Evolutionary conservation across 2,113 vertebrate genomes (phyloP).

Genomic region (Reinhardtius hippoglossoides): DNA sequence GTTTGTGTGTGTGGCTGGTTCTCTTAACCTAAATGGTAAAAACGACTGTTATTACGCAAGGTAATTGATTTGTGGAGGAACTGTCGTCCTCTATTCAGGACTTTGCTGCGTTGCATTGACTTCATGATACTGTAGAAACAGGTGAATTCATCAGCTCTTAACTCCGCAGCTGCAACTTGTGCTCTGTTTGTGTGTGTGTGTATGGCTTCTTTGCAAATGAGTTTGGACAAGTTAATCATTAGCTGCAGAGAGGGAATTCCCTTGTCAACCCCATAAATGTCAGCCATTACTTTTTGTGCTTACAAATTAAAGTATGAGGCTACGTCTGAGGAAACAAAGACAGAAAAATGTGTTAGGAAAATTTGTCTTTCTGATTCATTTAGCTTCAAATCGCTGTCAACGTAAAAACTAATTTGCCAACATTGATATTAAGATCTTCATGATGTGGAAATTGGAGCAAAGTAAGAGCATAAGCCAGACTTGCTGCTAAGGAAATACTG

Average conservation of each 20-base stretch:
- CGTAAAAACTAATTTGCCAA: not conserved
- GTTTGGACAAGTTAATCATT: slow-evolving; percentile 26
- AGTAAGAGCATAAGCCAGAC: not conserved
- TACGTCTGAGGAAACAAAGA: not conserved
- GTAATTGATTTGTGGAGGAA: slow-evolving; percentile 14
- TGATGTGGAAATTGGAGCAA: not conserved
- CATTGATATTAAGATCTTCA: not conserved
- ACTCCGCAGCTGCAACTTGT: not conserved
- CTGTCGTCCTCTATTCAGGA: not conserved
- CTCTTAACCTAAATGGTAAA: slow-evolving; percentile 35
- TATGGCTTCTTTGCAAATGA: slow-evolving; percentile 11
- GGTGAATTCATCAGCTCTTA: not conserved
- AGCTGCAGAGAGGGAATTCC: not conserved
- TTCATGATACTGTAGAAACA: not conserved
- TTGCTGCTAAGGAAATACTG: not conserved
- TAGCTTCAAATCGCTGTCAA: not conserved
- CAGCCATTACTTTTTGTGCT: slow-evolving; percentile 6
- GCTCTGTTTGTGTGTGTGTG: not conserved
- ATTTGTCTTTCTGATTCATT: not conserved
- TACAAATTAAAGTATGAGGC: slow-evolving; percentile 1
- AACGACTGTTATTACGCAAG: slow-evolving; percentile 41
- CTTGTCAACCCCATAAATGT: not conserved
- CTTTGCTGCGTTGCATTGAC: not conserved
- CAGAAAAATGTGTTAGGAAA: not conserved
- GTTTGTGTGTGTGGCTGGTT: slow-evolving; percentile 32